These are phyloP conservation scores for Drosophila falleni DNA, from an alignment of 2,888 invertebrate species.

Conservation along the genomic window DNA sequence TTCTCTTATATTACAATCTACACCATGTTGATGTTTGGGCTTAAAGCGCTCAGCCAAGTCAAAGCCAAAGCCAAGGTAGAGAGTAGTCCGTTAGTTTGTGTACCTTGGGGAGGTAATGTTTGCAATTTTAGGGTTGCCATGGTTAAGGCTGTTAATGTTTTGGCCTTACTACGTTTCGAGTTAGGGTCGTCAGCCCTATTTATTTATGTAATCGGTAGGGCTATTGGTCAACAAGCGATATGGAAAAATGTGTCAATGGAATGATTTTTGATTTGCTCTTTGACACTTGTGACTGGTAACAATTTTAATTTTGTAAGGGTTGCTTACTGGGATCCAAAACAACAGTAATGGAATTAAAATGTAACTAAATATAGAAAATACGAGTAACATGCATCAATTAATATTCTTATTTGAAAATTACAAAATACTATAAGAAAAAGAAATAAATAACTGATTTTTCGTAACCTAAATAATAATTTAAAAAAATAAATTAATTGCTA, in stretches of 20 bases:
- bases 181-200: constrained; percentile 76
- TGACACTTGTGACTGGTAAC: constrained; percentile 8
- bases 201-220: constrained; percentile 55
- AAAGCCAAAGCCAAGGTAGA: constrained; percentile 63
- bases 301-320: neutral
- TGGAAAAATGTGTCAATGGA: constrained; percentile 61
- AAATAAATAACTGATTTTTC: no score
- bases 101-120: constrained; percentile 14
- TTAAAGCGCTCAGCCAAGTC: constrained; percentile 46
- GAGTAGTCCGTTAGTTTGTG: constrained; percentile 13
- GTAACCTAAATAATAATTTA: no score
- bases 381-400: no score
- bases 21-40: constrained; percentile 58
- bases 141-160: constrained; percentile 47
- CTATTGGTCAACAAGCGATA: constrained; percentile 53
- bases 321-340: neutral
- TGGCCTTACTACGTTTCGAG: constrained; percentile 55
- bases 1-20: constrained; percentile 1
- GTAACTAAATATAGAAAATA: no score
- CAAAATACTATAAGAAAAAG: no score
- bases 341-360: neutral
- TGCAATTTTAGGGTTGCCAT: constrained; percentile 50
- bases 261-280: constrained; percentile 49
- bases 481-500: no score
- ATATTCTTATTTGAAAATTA: no score